A percentile compares a stretch with the other conserved stretches of the same genome.
phyloP scores from a whole-genome alignment of 2,113 vertebrate species.

The Serinus canaria region DNA sequence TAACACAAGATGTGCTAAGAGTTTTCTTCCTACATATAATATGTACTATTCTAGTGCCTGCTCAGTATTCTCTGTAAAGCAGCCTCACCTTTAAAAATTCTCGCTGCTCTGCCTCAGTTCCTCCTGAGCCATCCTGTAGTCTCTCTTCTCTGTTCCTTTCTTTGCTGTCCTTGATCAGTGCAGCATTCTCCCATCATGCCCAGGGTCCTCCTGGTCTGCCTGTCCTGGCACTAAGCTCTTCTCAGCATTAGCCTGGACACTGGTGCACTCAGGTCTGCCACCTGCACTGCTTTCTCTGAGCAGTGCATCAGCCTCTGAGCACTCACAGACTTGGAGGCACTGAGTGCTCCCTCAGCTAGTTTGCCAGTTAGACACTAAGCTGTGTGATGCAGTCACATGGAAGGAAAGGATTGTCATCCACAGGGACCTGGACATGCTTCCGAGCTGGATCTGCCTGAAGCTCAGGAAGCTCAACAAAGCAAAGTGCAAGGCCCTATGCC shows the following conservation, averaged over 20 bases:
- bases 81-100: neutral
- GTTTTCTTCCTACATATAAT: neutral
- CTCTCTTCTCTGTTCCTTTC: neutral
- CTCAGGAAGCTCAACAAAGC: neutral
- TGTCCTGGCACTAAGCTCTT: rapidly evolving
- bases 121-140: neutral
- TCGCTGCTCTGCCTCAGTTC: neutral
- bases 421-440: neutral
- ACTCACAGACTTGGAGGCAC: neutral
- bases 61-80: neutral
- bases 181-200: neutral
- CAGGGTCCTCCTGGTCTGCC: neutral
- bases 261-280: rapidly evolving
- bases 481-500: neutral
- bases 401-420: neutral
- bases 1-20: neutral
- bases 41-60: neutral
- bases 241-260: rapidly evolving
- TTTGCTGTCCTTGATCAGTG: neutral
- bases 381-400: neutral
- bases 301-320: neutral
- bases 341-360: neutral
- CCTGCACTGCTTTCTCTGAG: neutral
- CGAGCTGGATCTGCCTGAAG: neutral
- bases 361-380: neutral